Evolutionary conservation across 2,113 vertebrate genomes (phyloP).

Genomic region (Ceyx margarethae): DNA sequence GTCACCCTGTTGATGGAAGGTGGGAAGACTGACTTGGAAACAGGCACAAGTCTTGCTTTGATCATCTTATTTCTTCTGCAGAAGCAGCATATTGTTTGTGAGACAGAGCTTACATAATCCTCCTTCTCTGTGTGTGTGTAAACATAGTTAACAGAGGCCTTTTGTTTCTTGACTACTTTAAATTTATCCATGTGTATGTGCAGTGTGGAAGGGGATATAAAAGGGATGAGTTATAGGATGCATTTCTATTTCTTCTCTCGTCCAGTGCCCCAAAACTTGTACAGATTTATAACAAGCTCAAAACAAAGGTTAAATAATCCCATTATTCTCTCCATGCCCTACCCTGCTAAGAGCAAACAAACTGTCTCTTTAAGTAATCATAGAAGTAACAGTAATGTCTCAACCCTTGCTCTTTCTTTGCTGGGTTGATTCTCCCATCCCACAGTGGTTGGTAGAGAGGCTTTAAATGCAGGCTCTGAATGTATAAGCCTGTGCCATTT

Average conservation of each 20-base stretch:
- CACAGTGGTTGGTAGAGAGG: conserved; percentile 20
- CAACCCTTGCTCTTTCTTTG: not conserved
- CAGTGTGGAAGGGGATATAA: not conserved
- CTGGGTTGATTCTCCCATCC: not conserved
- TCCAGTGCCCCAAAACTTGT: not conserved
- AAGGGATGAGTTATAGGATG: not conserved
- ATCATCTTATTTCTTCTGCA: conserved; percentile 13
- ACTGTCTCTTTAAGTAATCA: not conserved
- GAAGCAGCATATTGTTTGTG: conserved; percentile 49
- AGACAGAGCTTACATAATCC: conserved; percentile 53
- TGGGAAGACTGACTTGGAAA: conserved; percentile 30
- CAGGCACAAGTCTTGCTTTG: not conserved
- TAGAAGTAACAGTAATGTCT: not conserved
- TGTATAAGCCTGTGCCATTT: not conserved
- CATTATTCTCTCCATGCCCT: not conserved
- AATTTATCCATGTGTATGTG: not conserved
- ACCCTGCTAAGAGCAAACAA: not conserved
- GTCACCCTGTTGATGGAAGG: conserved; percentile 31
- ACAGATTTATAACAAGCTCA: not conserved
- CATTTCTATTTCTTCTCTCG: not conserved
- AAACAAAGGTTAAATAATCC: not conserved
- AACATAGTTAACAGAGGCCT: conserved; percentile 43
- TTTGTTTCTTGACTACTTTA: conserved; percentile 52
- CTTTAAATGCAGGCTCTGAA: conserved; percentile 34
- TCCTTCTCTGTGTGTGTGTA: conserved; percentile 48